Conservation (phyloP, 1,140 invertebrate genomes). For the Lutraria rhynchaena region DNA sequence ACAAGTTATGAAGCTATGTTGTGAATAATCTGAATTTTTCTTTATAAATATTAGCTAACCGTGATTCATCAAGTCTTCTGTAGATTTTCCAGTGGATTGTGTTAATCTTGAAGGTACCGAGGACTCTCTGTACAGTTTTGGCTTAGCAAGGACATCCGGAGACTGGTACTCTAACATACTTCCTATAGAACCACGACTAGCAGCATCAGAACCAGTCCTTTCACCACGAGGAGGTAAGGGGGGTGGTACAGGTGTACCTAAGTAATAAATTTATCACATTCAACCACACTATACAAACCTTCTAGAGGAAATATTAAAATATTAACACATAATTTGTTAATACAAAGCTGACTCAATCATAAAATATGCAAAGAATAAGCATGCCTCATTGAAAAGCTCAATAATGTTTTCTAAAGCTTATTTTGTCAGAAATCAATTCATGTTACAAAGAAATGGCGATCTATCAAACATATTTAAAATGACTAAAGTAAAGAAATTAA, state of each 20-base stretch:
- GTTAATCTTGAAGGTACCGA: conserved; percentile 9
- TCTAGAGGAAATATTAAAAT: neutral
- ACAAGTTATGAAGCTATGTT: too few species aligned
- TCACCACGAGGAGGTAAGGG: conserved; percentile 52
- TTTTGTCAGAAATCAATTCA: too few species aligned
- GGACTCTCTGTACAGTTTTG: conserved; percentile 5
- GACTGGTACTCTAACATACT: conserved; percentile 32
- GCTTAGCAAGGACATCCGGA: neutral
- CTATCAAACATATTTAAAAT: too few species aligned
- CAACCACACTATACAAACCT: neutral
- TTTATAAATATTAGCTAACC: too few species aligned
- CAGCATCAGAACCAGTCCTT: conserved; percentile 13
- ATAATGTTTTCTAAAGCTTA: too few species aligned
- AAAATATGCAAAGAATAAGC: neutral
- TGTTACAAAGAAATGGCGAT: too few species aligned
- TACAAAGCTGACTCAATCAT: neutral
- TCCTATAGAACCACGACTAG: conserved; percentile 34
- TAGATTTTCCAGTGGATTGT: conserved; percentile 2
- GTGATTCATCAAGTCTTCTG: conserved; percentile 2
- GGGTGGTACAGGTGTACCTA: conserved; percentile 30
- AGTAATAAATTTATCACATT: too few species aligned
- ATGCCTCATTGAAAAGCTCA: too few species aligned
- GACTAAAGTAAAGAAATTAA: too few species aligned
- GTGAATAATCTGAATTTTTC: too few species aligned
- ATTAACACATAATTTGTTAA: neutral